phyloP scores from a whole-genome alignment of 2,113 vertebrate species.

The Pelvicachromis taeniatus region DNA sequence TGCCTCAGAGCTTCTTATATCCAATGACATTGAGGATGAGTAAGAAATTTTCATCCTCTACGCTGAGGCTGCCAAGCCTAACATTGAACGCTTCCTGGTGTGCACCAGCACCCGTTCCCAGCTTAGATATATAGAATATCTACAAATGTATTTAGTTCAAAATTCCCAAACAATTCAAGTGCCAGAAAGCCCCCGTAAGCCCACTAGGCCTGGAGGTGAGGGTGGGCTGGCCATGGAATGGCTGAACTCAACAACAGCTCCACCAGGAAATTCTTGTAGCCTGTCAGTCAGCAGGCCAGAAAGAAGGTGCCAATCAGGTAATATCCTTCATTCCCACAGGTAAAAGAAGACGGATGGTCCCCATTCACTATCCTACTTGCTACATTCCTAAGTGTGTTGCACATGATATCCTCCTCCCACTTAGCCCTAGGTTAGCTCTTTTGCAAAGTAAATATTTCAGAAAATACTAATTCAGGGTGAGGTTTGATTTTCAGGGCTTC shows the following conservation, averaged over 20 bases:
- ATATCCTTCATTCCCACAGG: not conserved
- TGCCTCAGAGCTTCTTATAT: no score
- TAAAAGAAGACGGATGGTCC: not conserved
- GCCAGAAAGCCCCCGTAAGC: not conserved
- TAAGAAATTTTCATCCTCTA: not conserved
- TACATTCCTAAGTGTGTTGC: not conserved
- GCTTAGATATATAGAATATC: fast-evolving
- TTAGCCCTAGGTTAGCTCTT: not conserved
- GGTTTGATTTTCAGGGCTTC: not conserved
- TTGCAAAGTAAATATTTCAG: not conserved
- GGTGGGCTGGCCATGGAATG: not conserved
- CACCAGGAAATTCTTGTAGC: not conserved
- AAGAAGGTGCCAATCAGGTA: not conserved
- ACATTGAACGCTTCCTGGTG: not conserved
- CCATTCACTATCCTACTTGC: not conserved
- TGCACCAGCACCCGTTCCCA: not conserved
- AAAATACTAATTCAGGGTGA: not conserved
- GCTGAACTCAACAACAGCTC: not conserved
- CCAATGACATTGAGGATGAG: no score
- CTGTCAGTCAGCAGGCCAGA: not conserved
- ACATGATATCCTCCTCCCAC: not conserved
- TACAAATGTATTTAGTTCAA: not conserved
- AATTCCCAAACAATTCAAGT: not conserved
- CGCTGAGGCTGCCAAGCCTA: not conserved
- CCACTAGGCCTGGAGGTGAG: not conserved